Conservation (phyloP, 2,113 vertebrate genomes). For the Corapipo altera region DNA sequence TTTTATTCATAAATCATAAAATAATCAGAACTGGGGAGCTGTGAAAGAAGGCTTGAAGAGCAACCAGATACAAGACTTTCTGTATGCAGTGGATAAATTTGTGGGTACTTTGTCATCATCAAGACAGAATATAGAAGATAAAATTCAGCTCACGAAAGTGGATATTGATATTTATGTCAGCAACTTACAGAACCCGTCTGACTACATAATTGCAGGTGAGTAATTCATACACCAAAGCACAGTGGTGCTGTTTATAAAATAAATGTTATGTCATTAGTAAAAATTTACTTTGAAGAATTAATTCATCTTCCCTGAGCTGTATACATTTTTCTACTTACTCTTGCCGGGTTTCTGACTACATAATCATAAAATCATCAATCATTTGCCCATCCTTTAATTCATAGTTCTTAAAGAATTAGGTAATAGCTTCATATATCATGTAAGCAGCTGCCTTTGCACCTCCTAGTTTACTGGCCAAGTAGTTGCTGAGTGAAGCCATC, state of each 20-base stretch:
- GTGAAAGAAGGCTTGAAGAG: conserved; percentile 70
- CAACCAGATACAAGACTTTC: conserved; percentile 74
- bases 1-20: not conserved
- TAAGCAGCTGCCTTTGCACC: not conserved
- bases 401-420: not conserved
- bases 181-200: conserved; percentile 73
- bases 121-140: conserved; percentile 73
- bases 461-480: not conserved
- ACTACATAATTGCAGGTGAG: conserved; percentile 77
- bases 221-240: not conserved
- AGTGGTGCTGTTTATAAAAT: not conserved
- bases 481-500: not conserved
- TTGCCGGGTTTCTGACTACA: not conserved
- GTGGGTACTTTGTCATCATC: conserved; percentile 70
- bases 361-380: not conserved
- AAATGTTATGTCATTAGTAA: not conserved
- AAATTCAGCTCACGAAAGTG: conserved; percentile 73
- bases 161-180: conserved; percentile 54
- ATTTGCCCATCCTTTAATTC: not conserved
- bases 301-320: not conserved
- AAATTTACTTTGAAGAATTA: not conserved
- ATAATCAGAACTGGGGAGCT: conserved; percentile 76
- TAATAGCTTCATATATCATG: not conserved
- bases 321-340: not conserved
- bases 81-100: conserved; percentile 77